Conservation (phyloP, 2,888 invertebrate species). For the Ormyrus nitidulus region DNA sequence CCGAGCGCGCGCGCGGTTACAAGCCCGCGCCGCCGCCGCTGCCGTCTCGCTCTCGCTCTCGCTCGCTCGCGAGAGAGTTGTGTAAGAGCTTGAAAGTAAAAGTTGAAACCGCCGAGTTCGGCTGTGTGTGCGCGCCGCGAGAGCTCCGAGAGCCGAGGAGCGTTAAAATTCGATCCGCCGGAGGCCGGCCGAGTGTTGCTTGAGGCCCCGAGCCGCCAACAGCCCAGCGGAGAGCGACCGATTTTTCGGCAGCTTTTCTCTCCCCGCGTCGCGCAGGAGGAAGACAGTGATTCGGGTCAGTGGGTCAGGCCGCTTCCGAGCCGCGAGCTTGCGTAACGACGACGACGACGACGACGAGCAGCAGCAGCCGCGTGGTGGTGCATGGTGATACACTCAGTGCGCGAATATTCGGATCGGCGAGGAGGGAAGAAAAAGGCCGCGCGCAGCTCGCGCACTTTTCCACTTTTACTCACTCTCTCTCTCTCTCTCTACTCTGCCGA, state of each 20-base stretch:
- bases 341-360: not conserved
- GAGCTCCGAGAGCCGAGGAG: constrained; percentile 62
- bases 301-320: constrained; percentile 45
- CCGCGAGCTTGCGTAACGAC: not conserved
- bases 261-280: constrained; percentile 1
- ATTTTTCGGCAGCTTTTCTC: not conserved
- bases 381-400: no score
- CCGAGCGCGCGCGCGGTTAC: no score
- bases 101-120: constrained; percentile 74
- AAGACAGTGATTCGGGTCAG: constrained; percentile 46
- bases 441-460: constrained; percentile 26
- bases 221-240: constrained; percentile 12
- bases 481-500: no score
- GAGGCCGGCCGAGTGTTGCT: constrained; percentile 50
- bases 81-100: constrained; percentile 76
- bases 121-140: constrained; percentile 61
- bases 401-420: not conserved
- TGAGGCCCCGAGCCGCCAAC: constrained; percentile 2
- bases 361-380: not conserved
- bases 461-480: constrained; percentile 36
- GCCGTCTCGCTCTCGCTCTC: constrained; percentile 34
- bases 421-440: constrained; percentile 25
- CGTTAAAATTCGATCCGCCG: constrained; percentile 72
- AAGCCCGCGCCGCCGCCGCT: not conserved
- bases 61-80: constrained; percentile 62